Conservation (phyloP, 2,888 invertebrate genomes). For the Ptilodon capucinus region DNA sequence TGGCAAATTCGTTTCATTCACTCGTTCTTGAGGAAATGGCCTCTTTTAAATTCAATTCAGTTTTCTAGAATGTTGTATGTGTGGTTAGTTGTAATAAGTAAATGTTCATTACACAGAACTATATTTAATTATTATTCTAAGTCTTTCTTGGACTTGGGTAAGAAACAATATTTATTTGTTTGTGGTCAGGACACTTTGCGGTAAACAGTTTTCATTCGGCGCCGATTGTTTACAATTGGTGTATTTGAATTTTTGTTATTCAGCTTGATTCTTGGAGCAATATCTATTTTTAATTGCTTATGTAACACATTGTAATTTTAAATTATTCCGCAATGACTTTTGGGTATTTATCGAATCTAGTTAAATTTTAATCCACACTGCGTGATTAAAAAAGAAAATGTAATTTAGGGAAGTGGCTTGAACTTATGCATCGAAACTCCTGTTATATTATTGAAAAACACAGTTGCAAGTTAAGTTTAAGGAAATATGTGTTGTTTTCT, state of each 20-base stretch:
- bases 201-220: slow-evolving; percentile 6
- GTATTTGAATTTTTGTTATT: background rate
- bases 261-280: background rate
- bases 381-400: too few species aligned
- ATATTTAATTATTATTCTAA: slow-evolving; percentile 14
- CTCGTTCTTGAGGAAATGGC: slow-evolving; percentile 18
- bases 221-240: background rate
- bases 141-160: slow-evolving; percentile 11
- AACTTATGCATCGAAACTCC: too few species aligned
- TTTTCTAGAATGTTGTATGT: slow-evolving; percentile 4
- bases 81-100: background rate
- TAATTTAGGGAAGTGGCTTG: too few species aligned
- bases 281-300: background rate
- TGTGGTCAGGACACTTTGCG: slow-evolving; percentile 19
- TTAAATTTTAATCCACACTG: too few species aligned
- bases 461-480: slow-evolving; percentile 13
- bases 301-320: background rate
- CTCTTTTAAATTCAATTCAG: slow-evolving; percentile 12
- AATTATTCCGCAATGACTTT: too few species aligned
- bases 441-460: background rate
- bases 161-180: slow-evolving; percentile 21
- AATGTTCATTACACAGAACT: slow-evolving; percentile 18
- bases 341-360: too few species aligned
- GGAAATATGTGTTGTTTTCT: slow-evolving; percentile 27
- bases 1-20: too few species aligned